A percentile compares a stretch with the other conserved stretches of the same genome.
Evolutionary conservation across 2,113 vertebrate species (phyloP).

Genomic region (Hassar affinis): DNA sequence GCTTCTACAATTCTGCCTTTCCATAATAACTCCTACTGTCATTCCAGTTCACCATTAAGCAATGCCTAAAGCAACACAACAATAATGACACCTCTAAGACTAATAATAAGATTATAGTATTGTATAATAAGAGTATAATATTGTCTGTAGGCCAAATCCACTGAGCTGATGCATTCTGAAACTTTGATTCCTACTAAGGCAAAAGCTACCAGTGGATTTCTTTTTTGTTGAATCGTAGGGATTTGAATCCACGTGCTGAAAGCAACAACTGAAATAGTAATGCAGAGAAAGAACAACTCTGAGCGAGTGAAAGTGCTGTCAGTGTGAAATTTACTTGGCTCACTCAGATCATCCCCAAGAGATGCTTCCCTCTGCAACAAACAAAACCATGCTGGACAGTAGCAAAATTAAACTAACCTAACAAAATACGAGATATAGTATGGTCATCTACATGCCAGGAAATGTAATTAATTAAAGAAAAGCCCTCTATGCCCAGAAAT

Average conservation of each 20-base stretch:
- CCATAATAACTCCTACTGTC: not conserved
- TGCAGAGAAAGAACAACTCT: conserved; percentile 10
- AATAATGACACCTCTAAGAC: conserved; percentile 9
- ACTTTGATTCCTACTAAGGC: conserved; percentile 58
- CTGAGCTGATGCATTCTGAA: conserved; percentile 51
- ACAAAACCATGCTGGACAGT: conserved; percentile 1
- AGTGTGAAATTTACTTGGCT: not conserved
- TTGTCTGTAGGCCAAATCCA: conserved; percentile 48
- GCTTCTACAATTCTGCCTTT: conserved; percentile 7
- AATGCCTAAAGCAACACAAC: not conserved
- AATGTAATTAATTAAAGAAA: not conserved
- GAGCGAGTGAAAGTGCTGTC: not conserved
- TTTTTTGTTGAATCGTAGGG: conserved; percentile 51
- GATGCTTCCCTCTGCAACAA: not conserved
- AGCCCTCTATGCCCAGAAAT: not conserved
- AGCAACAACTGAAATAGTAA: not conserved
- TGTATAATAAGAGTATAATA: conserved; percentile 71
- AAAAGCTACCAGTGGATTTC: conserved; percentile 61
- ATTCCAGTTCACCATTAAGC: not conserved
- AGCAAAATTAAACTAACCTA: not conserved
- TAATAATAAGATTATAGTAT: conserved; percentile 69
- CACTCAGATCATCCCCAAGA: not conserved
- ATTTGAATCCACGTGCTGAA: not conserved
- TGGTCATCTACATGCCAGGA: not conserved
- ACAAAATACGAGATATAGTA: conserved; percentile 3